These are phyloP conservation scores for Chaetodon trifasciatus DNA, from an alignment of 2,797 vertebrate genomes.

Conservation along the genomic window DNA sequence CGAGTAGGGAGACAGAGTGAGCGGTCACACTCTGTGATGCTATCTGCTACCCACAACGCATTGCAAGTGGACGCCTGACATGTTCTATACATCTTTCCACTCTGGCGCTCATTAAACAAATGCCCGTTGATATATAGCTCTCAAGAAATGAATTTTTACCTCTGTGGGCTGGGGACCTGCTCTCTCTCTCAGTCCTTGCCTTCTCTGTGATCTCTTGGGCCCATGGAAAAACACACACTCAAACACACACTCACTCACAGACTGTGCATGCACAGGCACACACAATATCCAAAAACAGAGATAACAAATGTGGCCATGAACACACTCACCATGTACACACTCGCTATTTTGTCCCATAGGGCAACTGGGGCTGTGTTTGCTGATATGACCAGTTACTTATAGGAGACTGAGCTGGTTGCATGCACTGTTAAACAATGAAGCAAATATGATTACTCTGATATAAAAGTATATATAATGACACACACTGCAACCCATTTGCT, in stretches of 20 bases:
- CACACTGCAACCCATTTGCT: slow-evolving; percentile 33
- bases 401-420: slow-evolving; percentile 28
- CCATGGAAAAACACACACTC: slow-evolving; percentile 64
- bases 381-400: slow-evolving; percentile 66
- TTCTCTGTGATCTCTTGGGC: slow-evolving; percentile 79
- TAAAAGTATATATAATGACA: slow-evolving; percentile 28
- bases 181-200: slow-evolving; percentile 56
- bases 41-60: slow-evolving; percentile 92
- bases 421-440: slow-evolving; percentile 61
- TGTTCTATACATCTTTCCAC: slow-evolving; percentile 95
- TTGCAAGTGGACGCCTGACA: slow-evolving; percentile 92
- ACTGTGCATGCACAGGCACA: slow-evolving; percentile 33
- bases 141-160: slow-evolving; percentile 92
- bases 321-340: slow-evolving; percentile 55
- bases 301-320: slow-evolving; percentile 71
- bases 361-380: slow-evolving; percentile 58
- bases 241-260: slow-evolving; percentile 27
- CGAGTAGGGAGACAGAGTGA: slow-evolving; percentile 91
- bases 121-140: slow-evolving; percentile 89
- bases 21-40: slow-evolving; percentile 93
- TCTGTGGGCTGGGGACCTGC: slow-evolving; percentile 70
- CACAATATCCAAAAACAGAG: slow-evolving; percentile 58
- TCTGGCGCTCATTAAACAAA: slow-evolving; percentile 96
- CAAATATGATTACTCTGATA: slow-evolving; percentile 68
- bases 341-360: slow-evolving; percentile 61